Conservation (phyloP, 2,888 invertebrate species). For the Herminia tarsipennalis region DNA sequence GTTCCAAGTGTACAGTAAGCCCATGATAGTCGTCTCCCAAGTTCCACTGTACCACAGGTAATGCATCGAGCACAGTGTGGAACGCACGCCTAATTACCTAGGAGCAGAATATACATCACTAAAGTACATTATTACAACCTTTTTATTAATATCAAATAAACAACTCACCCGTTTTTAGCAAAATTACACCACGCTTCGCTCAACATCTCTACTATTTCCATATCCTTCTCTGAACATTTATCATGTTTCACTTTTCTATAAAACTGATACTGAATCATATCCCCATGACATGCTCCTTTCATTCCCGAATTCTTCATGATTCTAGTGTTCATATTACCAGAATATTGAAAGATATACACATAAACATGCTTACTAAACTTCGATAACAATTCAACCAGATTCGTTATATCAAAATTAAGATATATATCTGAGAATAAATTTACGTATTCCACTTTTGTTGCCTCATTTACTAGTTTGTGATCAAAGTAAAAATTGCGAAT, state of each 20-base stretch:
- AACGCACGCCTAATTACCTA: not conserved
- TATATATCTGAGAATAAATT: conserved; percentile 61
- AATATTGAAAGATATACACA: conserved; percentile 62
- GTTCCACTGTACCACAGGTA: no score
- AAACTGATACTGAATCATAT: conserved; percentile 71
- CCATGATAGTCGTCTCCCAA: no score
- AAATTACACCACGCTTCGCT: conserved; percentile 69
- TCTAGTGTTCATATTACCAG: conserved; percentile 66
- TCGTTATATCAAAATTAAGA: conserved; percentile 58
- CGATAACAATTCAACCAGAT: conserved; percentile 53
- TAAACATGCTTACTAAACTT: conserved; percentile 51
- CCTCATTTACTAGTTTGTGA: conserved; percentile 41
- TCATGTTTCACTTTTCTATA: conserved; percentile 63
- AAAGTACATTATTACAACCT: not conserved
- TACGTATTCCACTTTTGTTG: conserved; percentile 51
- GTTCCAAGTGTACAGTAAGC: no score
- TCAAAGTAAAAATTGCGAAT: conserved; percentile 63
- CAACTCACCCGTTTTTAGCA: conserved; percentile 68
- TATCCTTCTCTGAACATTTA: conserved; percentile 51
- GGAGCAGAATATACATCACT: not conserved
- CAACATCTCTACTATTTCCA: conserved; percentile 56
- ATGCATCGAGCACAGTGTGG: no score
- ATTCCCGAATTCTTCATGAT: conserved; percentile 61
- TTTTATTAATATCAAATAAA: not conserved
- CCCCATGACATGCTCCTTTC: conserved; percentile 70